Evolutionary conservation across 92 coral and sea anemone genomes (phyloP).

Genomic region (Galaxea fascicularis): DNA sequence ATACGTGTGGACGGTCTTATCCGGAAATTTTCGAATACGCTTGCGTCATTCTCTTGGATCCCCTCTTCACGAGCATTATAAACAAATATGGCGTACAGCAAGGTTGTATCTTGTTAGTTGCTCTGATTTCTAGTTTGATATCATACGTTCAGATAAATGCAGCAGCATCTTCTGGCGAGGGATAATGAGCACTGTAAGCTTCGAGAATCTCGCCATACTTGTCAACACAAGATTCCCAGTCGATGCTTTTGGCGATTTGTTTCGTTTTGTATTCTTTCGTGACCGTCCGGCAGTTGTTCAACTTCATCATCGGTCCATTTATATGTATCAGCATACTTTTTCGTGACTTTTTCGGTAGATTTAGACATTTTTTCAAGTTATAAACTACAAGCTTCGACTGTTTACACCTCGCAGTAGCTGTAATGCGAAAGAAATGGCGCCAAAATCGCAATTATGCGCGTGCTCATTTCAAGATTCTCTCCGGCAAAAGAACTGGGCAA

Average conservation of each 20-base stretch:
- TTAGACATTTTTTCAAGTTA: slow-evolving; percentile 12
- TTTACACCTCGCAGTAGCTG: slow-evolving; percentile 8
- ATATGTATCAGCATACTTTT: slow-evolving; percentile 22
- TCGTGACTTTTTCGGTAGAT: slow-evolving; percentile 18
- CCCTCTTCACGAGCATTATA: slow-evolving; percentile 47
- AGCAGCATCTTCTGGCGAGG: slow-evolving; percentile 60
- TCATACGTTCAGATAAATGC: slow-evolving; percentile 68
- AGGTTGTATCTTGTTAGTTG: slow-evolving; percentile 64
- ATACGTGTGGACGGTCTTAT: slow-evolving; percentile 56
- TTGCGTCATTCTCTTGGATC: slow-evolving; percentile 58
- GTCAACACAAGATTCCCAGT: slow-evolving; percentile 35
- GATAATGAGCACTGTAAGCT: slow-evolving; percentile 44
- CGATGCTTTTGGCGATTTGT: slow-evolving; percentile 53
- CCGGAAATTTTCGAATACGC: slow-evolving; percentile 62
- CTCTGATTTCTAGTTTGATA: slow-evolving; percentile 64
- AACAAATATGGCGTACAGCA: slow-evolving; percentile 69
- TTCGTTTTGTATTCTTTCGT: too few relatives aligned
- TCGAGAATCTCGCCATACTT: slow-evolving; percentile 54
- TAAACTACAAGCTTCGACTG: slow-evolving; percentile 18
- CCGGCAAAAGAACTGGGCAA: slow-evolving; percentile 34
- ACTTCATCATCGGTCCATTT: slow-evolving; percentile 15
- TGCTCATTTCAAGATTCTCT: slow-evolving; percentile 35
- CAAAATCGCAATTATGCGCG: slow-evolving; percentile 10
- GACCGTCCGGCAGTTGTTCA: slow-evolving; percentile 13
- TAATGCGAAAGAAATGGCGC: slow-evolving; percentile 9